These are phyloP conservation scores for Urosaurus nigricauda DNA, from an alignment of 2,797 vertebrate genomes.

Conservation along the genomic window DNA sequence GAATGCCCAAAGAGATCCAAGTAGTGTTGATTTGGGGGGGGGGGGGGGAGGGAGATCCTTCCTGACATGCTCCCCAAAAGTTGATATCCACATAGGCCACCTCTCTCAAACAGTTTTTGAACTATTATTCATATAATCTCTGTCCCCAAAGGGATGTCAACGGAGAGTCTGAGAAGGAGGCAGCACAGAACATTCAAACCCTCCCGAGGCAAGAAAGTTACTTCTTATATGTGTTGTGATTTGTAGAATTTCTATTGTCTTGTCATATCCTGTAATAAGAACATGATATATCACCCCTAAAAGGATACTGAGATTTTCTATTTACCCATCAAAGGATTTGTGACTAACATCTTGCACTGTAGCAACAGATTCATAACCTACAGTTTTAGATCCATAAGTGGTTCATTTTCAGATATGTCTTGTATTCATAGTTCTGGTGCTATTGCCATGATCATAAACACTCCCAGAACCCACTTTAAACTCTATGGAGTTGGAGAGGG, in stretches of 20 bases:
- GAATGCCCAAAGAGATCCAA: constrained; percentile 10
- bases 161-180: constrained; percentile 68
- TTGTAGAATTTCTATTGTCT: constrained; percentile 71
- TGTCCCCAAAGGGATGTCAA: constrained; percentile 74
- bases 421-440: no score
- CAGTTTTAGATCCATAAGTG: no score
- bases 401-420: no score
- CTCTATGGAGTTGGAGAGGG: no score
- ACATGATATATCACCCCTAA: constrained; percentile 46
- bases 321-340: neutral
- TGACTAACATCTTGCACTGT: no score
- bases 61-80: neutral
- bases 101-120: constrained; percentile 53
- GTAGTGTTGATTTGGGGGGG: neutral
- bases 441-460: no score
- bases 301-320: constrained; percentile 51
- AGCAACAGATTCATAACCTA: no score
- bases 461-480: no score
- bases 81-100: constrained; percentile 41
- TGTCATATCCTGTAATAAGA: constrained; percentile 62
- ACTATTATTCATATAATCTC: constrained; percentile 74
- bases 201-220: constrained; percentile 71
- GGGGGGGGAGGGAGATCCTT: no score
- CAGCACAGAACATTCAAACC: constrained; percentile 67
- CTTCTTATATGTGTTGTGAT: constrained; percentile 66